Percentiles rank a stretch among this genome's conserved stretches.
phyloP scores from a whole-genome alignment of 2,888 invertebrate species.

The Steinernema hermaphroditum region DNA sequence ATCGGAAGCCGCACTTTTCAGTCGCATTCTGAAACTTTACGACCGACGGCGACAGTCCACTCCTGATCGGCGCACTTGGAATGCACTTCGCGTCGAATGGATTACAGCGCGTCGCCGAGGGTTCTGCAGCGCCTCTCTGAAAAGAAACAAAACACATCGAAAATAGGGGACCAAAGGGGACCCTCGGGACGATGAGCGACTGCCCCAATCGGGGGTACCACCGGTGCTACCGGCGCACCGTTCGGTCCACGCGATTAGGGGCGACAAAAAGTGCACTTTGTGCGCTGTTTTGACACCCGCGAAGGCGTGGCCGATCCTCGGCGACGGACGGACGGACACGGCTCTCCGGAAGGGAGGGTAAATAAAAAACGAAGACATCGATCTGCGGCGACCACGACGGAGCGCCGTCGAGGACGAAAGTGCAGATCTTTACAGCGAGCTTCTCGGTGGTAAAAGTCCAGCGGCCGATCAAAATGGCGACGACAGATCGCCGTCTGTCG shows the following conservation, averaged over 20 bases:
- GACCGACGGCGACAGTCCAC: neutral
- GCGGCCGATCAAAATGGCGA: neutral
- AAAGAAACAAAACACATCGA: too few relatives aligned
- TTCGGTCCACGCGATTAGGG: slow-evolving; percentile 6
- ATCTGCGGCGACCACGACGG: too few relatives aligned
- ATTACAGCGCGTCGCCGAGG: too few relatives aligned
- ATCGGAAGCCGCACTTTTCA: slow-evolving; percentile 4
- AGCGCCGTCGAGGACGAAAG: neutral
- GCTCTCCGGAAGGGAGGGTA: neutral
- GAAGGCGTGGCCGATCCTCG: slow-evolving; percentile 23
- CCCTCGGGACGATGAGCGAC: too few relatives aligned
- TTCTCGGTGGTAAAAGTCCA: slow-evolving; percentile 9
- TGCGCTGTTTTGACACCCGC: slow-evolving; percentile 18
- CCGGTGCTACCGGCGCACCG: slow-evolving; percentile 13
- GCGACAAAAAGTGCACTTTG: slow-evolving; percentile 15
- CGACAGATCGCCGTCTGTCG: neutral
- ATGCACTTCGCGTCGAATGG: neutral
- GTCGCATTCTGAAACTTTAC: neutral
- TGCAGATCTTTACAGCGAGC: neutral
- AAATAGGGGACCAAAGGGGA: too few relatives aligned
- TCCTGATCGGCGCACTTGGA: neutral
- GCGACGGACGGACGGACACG: slow-evolving; percentile 18
- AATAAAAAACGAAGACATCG: neutral
- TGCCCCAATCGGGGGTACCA: neutral
- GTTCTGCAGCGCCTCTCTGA: too few relatives aligned